Evolutionary conservation across 2,113 vertebrate genomes (phyloP).

Genomic region (Oreocharis arfaki): DNA sequence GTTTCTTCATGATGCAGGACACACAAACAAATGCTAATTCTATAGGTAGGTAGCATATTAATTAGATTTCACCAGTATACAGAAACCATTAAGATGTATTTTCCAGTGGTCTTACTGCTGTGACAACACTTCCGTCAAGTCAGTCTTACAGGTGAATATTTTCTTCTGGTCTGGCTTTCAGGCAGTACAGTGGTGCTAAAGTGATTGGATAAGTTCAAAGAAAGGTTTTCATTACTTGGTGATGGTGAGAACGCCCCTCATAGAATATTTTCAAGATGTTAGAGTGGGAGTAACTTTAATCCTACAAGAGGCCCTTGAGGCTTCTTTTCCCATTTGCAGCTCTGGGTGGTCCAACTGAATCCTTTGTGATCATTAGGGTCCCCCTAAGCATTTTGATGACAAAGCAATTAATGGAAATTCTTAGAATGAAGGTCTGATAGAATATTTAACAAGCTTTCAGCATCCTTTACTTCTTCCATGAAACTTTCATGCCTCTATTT

Average conservation of each 20-base stretch:
- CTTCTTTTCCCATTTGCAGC: conserved; percentile 11
- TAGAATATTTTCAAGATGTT: conserved; percentile 31
- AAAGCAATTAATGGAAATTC: conserved; percentile 35
- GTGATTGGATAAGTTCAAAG: background rate
- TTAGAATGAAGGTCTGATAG: background rate
- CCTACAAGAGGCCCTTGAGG: conserved; percentile 38
- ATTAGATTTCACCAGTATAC: background rate
- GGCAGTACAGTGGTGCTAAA: background rate
- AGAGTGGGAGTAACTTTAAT: conserved; percentile 40
- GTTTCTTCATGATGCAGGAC: background rate
- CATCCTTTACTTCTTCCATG: background rate
- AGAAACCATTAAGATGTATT: background rate
- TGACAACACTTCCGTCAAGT: background rate
- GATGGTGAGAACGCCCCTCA: background rate
- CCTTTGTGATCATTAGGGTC: conserved; percentile 13
- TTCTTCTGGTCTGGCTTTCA: background rate
- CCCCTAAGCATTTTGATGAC: conserved; percentile 28
- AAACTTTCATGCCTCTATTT: background rate
- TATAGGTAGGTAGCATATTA: background rate
- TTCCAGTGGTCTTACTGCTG: background rate
- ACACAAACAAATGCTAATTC: background rate
- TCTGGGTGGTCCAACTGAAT: conserved; percentile 48
- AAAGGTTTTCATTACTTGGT: conserved; percentile 29
- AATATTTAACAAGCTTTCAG: conserved; percentile 11
- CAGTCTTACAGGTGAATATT: background rate